Percentiles rank a stretch among this genome's conserved stretches.
These are phyloP conservation scores for Cyprinella venusta DNA, from an alignment of 2,797 vertebrate genomes.

Conservation along the genomic window DNA sequence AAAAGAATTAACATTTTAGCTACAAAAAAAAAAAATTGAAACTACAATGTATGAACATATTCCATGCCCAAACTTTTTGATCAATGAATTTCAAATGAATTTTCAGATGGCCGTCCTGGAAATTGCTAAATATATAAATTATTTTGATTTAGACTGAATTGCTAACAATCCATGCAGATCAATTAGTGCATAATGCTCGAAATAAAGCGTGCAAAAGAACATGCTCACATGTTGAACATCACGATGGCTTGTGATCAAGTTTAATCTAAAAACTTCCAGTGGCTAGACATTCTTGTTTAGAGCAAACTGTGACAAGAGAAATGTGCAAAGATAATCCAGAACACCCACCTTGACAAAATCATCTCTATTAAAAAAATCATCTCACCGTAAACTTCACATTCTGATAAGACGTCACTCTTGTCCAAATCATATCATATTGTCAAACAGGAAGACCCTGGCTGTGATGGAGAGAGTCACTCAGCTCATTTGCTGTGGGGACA, in stretches of 20 bases:
- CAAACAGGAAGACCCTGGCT: constrained; percentile 37
- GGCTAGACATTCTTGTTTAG: not conserved
- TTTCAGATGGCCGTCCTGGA: not conserved
- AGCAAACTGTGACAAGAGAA: not conserved
- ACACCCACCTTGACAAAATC: not conserved
- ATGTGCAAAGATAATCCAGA: not conserved
- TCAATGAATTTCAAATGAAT: not conserved
- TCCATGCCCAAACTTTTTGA: not conserved
- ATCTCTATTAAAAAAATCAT: not conserved
- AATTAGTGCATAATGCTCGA: not conserved
- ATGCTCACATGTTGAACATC: not conserved
- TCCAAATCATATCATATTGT: constrained; percentile 44
- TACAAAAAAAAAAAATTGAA: not conserved
- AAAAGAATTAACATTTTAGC: not conserved
- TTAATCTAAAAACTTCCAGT: not conserved
- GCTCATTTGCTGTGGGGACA: constrained; percentile 56
- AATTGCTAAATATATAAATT: not conserved
- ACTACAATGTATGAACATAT: not conserved
- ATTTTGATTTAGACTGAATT: not conserved
- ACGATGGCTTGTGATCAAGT: not conserved
- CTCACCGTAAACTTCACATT: constrained; percentile 7
- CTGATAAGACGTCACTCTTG: constrained; percentile 15
- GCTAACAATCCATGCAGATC: not conserved
- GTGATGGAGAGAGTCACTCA: constrained; percentile 44
- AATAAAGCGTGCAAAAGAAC: not conserved